Base-by-base conservation (phyloP, 2,797 vertebrate species). In the Hozukius guyotensis region DNA sequence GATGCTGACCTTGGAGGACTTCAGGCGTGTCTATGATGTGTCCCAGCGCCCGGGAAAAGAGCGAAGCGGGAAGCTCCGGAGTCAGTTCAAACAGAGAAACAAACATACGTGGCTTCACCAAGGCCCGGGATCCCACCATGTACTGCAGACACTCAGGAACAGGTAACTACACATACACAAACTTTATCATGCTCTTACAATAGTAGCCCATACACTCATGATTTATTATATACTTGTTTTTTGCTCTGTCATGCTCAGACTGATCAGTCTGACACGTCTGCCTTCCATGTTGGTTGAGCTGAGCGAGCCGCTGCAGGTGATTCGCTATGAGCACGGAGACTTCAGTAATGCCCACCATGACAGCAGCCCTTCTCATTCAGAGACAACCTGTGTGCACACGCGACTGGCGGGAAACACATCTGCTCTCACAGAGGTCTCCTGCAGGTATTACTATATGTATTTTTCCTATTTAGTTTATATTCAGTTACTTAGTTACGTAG, bases 291-390 rank as follows among this genome's bases (percentile, higher is more conserved):
- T 99, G 6, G 96, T 99, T 76, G 97, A 98, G 86, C 94, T 98
- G 90, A 99, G 98, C 0, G 98, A 99, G 90, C 98, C 98, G 0
- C 93, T 99, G 84, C 97, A 99, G 91, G 98, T 99, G 9, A 96
- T 98, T 82, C 96, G 96, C 34, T 98, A 97, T 0, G 96, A 98
- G 77, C 96, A 96, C 24, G 96, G 98, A 66, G 98, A 98, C 53
- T 97, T 97, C 92, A 97, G 97, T 86, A 95, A 98, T 0, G 97
- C 97, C 74, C 97, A 99, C 75, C 96, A 99, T 87, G 98, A 99
- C 92, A 99, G 98, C 29, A 97, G 97, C 59, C 96, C 96, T 0
- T 93, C 97, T 79, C 96, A 96, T 81, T 95, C 96, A 0, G 97
- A 98, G 83, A 97, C 96, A 1, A 96, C 95, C 87, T 99, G 98